Conservation (phyloP, 2,113 vertebrate species). For the Phalacrocorax brasilianus region DNA sequence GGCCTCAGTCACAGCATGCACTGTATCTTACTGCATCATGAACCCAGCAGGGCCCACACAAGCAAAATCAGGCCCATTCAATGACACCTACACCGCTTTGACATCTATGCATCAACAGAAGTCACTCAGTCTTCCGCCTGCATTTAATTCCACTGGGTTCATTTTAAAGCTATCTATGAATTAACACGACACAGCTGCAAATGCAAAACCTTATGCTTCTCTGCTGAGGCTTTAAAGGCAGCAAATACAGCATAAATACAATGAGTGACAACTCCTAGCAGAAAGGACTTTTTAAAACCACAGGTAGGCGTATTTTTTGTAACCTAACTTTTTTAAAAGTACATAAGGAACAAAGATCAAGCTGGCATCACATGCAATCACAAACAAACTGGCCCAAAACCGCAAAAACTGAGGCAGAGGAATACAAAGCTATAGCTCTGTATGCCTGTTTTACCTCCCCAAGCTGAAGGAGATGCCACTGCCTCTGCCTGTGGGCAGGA, state of each 20-base stretch:
- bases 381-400: not conserved
- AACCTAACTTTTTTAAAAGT: not conserved
- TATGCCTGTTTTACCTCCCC: not conserved
- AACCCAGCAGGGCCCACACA: not conserved
- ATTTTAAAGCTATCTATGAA: not conserved
- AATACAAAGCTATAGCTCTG: not conserved
- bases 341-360: not conserved
- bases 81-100: not conserved
- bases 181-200: not conserved
- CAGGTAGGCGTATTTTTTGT: not conserved
- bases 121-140: not conserved
- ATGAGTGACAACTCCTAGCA: not conserved
- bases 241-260: not conserved
- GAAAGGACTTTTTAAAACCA: not conserved
- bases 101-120: not conserved
- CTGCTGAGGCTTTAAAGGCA: not conserved
- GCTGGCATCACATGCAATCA: not conserved
- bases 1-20: accelerated
- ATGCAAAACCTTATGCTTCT: not conserved
- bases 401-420: not conserved
- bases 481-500: accelerated
- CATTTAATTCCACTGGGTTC: not conserved
- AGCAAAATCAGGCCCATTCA: not conserved
- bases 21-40: not conserved
- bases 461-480: accelerated